Conservation (phyloP, 1,140 invertebrate genomes). For the Bradynema listronoti region DNA sequence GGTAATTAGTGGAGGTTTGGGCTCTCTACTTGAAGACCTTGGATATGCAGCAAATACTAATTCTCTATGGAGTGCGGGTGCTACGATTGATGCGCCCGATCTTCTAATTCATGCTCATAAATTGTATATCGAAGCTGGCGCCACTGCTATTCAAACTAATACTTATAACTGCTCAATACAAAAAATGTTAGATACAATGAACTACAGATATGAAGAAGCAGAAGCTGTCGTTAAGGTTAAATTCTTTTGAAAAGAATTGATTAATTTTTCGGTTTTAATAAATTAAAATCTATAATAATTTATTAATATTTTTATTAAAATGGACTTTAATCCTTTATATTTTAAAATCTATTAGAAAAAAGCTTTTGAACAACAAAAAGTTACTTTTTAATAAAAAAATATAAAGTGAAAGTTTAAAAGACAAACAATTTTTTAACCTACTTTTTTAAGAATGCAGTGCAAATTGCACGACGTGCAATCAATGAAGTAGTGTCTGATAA, state of each 20-base stretch:
- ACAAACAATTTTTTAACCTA: too few species aligned
- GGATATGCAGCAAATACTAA: constrained; percentile 28
- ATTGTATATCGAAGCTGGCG: constrained; percentile 66
- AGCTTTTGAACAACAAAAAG: too few species aligned
- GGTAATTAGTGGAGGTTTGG: constrained; percentile 18
- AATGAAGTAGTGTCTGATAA: constrained; percentile 40
- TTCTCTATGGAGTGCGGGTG: constrained; percentile 29
- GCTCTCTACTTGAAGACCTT: constrained; percentile 22
- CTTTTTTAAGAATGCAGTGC: constrained; percentile 64
- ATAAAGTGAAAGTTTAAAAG: too few species aligned
- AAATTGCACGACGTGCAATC: constrained; percentile 65
- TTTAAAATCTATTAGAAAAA: too few species aligned
- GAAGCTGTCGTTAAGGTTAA: constrained; percentile 65
- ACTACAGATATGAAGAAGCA: constrained; percentile 31
- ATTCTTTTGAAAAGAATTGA: constrained; percentile 51
- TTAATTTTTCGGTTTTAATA: too few species aligned
- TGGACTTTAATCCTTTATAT: too few species aligned
- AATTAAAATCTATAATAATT: too few species aligned
- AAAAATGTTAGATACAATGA: constrained; percentile 67
- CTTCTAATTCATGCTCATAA: constrained; percentile 21
- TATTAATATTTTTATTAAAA: too few species aligned
- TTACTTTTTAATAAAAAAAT: too few species aligned
- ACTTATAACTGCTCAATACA: constrained; percentile 79
- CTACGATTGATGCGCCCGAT: constrained; percentile 23
- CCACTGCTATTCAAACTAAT: constrained; percentile 75